Percentiles rank a stretch among this genome's conserved stretches.
These are phyloP conservation scores for Uromys caudimaculatus DNA, from an alignment of 2,797 vertebrate genomes.

Conservation along the genomic window DNA sequence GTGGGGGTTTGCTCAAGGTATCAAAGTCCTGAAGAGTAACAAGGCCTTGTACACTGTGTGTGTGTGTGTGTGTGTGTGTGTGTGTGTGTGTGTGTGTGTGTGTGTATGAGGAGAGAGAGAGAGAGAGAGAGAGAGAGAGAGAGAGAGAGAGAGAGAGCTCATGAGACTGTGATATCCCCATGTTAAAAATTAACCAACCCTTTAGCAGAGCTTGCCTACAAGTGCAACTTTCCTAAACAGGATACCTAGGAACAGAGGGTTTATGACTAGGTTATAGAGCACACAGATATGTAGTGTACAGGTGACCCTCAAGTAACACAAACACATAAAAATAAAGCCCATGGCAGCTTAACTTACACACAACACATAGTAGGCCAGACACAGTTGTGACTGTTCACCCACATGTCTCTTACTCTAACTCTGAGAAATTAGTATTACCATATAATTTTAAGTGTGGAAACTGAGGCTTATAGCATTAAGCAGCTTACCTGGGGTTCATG, in stretches of 20 bases:
- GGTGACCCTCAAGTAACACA: not conserved
- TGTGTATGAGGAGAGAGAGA: too few relatives aligned
- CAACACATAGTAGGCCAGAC: not conserved
- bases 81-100: too few relatives aligned
- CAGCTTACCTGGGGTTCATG: not conserved
- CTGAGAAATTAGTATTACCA: not conserved
- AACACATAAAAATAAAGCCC: not conserved
- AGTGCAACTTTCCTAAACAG: constrained; percentile 41
- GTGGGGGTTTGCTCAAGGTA: not conserved
- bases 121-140: too few relatives aligned
- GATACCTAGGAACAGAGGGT: not conserved
- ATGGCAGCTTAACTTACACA: not conserved
- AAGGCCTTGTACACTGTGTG: not conserved
- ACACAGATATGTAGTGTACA: not conserved
- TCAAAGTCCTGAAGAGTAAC: not conserved
- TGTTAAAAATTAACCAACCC: constrained; percentile 33
- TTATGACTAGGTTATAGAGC: constrained; percentile 1
- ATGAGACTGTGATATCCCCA: not conserved
- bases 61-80: too few relatives aligned
- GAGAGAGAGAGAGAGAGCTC: too few relatives aligned
- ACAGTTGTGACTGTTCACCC: not conserved
- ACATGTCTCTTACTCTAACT: not conserved
- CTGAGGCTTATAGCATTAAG: not conserved
- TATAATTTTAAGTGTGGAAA: not conserved
- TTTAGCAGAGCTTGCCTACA: not conserved